phyloP scores from a whole-genome alignment of 2,888 invertebrate genomes.

The Ennomos erosarius region DNA sequence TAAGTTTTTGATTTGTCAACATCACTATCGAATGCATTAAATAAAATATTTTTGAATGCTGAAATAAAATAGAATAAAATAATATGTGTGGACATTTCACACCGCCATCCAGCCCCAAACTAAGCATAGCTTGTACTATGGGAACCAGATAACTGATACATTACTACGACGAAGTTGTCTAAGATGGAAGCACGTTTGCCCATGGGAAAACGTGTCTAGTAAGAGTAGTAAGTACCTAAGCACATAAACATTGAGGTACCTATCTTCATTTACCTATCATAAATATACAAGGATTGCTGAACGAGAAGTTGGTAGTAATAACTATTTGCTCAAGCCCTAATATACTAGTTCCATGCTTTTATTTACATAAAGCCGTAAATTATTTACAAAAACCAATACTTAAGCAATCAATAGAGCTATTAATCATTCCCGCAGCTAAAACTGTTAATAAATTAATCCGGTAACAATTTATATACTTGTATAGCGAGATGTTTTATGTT shows the following conservation, averaged over 20 bases:
- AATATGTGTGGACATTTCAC: too few relatives aligned
- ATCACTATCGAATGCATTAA: too few relatives aligned
- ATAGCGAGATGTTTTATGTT: slow-evolving; percentile 72
- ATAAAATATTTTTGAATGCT: too few relatives aligned
- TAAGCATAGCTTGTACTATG: too few relatives aligned
- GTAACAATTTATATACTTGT: slow-evolving; percentile 68
- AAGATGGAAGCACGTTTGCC: too few relatives aligned
- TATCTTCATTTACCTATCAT: slow-evolving; percentile 3
- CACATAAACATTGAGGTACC: background rate
- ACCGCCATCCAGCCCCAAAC: too few relatives aligned
- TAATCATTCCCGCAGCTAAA: slow-evolving; percentile 57
- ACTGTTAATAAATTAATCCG: slow-evolving; percentile 67
- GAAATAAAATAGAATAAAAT: too few relatives aligned
- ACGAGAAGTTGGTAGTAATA: slow-evolving; percentile 13
- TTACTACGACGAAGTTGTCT: too few relatives aligned
- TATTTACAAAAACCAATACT: slow-evolving; percentile 43
- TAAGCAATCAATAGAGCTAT: slow-evolving; percentile 54
- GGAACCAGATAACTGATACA: too few relatives aligned
- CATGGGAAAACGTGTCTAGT: too few relatives aligned
- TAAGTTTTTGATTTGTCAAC: too few relatives aligned
- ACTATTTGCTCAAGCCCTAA: slow-evolving; percentile 18
- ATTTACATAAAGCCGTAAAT: slow-evolving; percentile 36
- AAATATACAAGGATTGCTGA: slow-evolving; percentile 11
- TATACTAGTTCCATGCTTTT: slow-evolving; percentile 4
- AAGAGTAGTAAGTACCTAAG: too few relatives aligned